These are phyloP conservation scores for Onthophagus sagittarius DNA, from an alignment of 2,888 invertebrate genomes.

Conservation along the genomic window DNA sequence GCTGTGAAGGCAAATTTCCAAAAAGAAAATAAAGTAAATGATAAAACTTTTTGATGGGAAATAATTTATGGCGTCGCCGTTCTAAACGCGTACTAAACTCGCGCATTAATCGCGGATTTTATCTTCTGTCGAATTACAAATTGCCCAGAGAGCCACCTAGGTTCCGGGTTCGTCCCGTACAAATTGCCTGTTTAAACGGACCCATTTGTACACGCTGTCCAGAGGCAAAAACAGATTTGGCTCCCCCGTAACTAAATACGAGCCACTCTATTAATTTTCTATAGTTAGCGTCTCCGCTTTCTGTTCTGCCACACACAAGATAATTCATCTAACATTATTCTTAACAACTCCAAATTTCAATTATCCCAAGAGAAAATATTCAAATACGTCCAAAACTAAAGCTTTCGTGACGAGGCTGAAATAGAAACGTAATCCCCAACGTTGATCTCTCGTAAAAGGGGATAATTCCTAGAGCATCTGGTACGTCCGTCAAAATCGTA, in stretches of 20 bases:
- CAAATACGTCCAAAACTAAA: neutral
- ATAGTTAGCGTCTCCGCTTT: neutral
- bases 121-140: neutral
- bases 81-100: neutral
- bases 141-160: neutral
- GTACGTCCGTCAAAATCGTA: neutral
- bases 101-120: neutral
- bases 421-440: neutral
- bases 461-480: neutral
- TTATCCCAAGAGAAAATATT: no score
- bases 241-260: neutral
- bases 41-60: neutral
- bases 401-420: neutral
- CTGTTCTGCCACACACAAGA: neutral
- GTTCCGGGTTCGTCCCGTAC: neutral
- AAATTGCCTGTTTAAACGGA: neutral
- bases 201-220: neutral
- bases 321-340: no score
- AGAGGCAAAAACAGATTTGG: neutral
- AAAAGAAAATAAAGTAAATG: neutral
- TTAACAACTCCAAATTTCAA: no score
- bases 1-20: neutral
- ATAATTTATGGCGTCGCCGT: neutral
- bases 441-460: neutral
- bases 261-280: neutral